These are phyloP conservation scores for Galerucella pusilla DNA, from an alignment of 2,888 invertebrate species.

Conservation along the genomic window DNA sequence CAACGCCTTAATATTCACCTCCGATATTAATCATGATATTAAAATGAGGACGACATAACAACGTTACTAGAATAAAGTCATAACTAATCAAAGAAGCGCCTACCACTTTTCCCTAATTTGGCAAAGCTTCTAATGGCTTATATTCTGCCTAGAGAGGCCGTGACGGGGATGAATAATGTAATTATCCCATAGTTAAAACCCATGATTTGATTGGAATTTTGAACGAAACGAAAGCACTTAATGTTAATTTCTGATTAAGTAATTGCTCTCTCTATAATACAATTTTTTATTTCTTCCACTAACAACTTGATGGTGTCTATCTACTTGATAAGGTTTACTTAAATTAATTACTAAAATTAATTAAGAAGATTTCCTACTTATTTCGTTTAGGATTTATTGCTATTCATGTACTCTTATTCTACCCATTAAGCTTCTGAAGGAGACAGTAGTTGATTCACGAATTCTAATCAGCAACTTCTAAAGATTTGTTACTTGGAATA, in stretches of 20 bases:
- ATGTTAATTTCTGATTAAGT: conserved; percentile 31
- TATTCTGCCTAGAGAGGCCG: conserved; percentile 28
- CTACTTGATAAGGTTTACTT: conserved; percentile 5
- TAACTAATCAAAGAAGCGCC: conserved; percentile 34
- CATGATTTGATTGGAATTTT: conserved; percentile 35
- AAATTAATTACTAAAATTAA: conserved; percentile 1
- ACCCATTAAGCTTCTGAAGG: background rate
- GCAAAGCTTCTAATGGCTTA: conserved; percentile 33
- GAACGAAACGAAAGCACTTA: conserved; percentile 32
- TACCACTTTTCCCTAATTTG: conserved; percentile 36
- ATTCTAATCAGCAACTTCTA: background rate
- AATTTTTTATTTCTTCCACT: background rate
- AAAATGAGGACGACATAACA: conserved; percentile 6
- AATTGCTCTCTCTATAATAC: conserved; percentile 11
- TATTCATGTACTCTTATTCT: background rate
- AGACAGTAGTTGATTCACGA: background rate
- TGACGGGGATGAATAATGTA: conserved; percentile 32
- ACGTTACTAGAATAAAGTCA: conserved; percentile 29
- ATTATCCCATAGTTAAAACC: conserved; percentile 37
- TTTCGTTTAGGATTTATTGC: background rate
- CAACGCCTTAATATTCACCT: background rate
- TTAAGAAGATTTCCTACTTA: conserved; percentile 2
- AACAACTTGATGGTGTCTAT: background rate
- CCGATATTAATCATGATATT: conserved; percentile 14
- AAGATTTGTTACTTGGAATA: background rate